Percentiles rank a stretch among this genome's conserved stretches.
These are phyloP conservation scores for Semnopithecus entellus DNA, from an alignment of 2,113 vertebrate species.

Conservation along the genomic window DNA sequence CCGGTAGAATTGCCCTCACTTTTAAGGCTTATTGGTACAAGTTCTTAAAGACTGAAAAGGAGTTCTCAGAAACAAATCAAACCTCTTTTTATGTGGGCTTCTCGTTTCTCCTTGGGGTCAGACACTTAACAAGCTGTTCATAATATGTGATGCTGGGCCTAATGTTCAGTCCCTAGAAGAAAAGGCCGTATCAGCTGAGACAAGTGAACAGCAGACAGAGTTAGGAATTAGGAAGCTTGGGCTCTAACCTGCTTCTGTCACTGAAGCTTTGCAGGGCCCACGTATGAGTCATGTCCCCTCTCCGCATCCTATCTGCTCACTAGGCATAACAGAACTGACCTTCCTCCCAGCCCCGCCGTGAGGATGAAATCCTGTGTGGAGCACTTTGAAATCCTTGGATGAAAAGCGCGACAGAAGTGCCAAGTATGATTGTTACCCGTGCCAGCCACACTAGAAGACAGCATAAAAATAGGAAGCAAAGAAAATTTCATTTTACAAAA, in stretches of 20 bases:
- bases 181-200: not conserved
- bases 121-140: conserved; percentile 41
- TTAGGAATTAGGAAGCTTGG: not conserved
- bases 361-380: conserved; percentile 57
- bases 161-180: not conserved
- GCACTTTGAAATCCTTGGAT: conserved; percentile 77
- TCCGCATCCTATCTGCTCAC: conserved; percentile 23
- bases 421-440: conserved; percentile 64
- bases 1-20: not conserved
- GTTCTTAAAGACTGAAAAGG: conserved; percentile 2
- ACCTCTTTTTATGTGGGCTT: conserved; percentile 7
- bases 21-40: conserved; percentile 38
- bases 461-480: conserved; percentile 78
- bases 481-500: conserved; percentile 65
- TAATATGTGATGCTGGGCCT: not conserved
- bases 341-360: conserved; percentile 32
- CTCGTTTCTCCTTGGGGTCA: conserved; percentile 25
- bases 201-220: conserved; percentile 19
- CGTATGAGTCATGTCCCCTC: not conserved
- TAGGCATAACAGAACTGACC: conserved; percentile 63
- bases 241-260: not conserved
- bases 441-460: conserved; percentile 70
- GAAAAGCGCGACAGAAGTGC: conserved; percentile 50
- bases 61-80: conserved; percentile 32
- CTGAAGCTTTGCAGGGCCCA: not conserved